Evolutionary conservation across 2,797 vertebrate genomes (phyloP).

Genomic region (Chlorospingus flavigularis): DNA sequence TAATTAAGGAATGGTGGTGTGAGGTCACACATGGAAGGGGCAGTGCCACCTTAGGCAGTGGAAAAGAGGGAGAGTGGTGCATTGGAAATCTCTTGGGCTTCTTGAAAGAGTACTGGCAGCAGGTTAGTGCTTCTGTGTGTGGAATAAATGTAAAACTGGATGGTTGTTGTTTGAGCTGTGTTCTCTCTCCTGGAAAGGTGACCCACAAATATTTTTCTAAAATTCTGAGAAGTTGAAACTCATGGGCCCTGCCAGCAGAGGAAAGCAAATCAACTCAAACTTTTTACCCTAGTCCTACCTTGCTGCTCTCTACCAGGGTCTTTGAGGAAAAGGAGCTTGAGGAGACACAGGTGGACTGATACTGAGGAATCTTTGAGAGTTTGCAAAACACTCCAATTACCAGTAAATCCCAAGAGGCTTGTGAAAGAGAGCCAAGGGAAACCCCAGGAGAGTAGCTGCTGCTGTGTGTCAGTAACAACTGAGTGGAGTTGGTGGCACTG

Average conservation of each 20-base stretch:
- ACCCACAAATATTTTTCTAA: slow-evolving; percentile 2
- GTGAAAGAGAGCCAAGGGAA: slow-evolving; percentile 43
- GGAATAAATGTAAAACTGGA: neutral
- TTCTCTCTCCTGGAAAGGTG: neutral
- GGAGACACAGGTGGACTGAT: slow-evolving; percentile 20
- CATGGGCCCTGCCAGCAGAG: neutral
- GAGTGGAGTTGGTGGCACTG: slow-evolving; percentile 12
- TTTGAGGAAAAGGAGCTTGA: slow-evolving; percentile 30
- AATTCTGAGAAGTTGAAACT: slow-evolving; percentile 10
- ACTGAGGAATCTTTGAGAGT: slow-evolving; percentile 48
- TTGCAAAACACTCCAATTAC: slow-evolving; percentile 66
- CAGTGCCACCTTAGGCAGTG: neutral
- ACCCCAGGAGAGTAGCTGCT: neutral
- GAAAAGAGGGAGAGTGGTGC: neutral
- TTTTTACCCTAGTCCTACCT: neutral
- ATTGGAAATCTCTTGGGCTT: neutral
- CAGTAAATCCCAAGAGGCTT: slow-evolving; percentile 29
- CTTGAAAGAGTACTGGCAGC: neutral
- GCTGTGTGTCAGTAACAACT: slow-evolving; percentile 19
- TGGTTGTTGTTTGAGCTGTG: neutral
- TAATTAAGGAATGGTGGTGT: neutral
- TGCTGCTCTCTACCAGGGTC: neutral
- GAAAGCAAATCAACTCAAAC: slow-evolving; percentile 3
- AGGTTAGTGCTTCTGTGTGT: neutral
- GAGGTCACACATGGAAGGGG: neutral